Percentiles rank a stretch among this genome's conserved stretches.
phyloP scores from a whole-genome alignment of 2,113 vertebrate species.

The Orientallactaga bullata region DNA sequence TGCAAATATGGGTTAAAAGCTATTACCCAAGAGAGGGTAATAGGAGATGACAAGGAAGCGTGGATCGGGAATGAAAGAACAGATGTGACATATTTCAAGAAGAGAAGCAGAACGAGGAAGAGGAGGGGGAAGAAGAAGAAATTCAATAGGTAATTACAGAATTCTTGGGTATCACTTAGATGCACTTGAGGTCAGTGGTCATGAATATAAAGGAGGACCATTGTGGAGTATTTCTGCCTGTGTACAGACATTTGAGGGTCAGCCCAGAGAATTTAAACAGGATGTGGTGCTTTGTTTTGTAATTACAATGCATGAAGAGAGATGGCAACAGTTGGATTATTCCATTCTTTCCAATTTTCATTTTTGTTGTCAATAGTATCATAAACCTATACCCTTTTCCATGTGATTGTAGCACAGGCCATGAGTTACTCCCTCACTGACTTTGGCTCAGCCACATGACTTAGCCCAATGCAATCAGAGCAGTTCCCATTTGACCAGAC shows the following conservation, averaged over 20 bases:
- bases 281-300: background rate
- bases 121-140: background rate
- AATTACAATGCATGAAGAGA: background rate
- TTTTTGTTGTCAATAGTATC: background rate
- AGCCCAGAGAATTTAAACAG: background rate
- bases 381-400: background rate
- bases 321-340: background rate
- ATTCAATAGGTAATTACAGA: background rate
- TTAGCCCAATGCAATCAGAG: background rate
- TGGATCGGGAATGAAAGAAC: too few relatives aligned
- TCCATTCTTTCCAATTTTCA: background rate
- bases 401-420: background rate
- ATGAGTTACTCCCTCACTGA: background rate
- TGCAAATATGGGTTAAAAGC: too few relatives aligned
- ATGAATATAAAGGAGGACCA: background rate
- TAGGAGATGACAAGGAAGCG: too few relatives aligned
- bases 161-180: background rate
- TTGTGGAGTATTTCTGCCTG: background rate
- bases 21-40: too few relatives aligned
- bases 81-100: background rate
- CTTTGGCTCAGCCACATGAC: background rate
- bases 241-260: background rate
- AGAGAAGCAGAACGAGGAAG: background rate
- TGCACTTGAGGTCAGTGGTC: background rate
- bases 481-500: background rate